Evolutionary conservation across 2,113 vertebrate genomes (phyloP).

Genomic region (Ondatra zibethicus): DNA sequence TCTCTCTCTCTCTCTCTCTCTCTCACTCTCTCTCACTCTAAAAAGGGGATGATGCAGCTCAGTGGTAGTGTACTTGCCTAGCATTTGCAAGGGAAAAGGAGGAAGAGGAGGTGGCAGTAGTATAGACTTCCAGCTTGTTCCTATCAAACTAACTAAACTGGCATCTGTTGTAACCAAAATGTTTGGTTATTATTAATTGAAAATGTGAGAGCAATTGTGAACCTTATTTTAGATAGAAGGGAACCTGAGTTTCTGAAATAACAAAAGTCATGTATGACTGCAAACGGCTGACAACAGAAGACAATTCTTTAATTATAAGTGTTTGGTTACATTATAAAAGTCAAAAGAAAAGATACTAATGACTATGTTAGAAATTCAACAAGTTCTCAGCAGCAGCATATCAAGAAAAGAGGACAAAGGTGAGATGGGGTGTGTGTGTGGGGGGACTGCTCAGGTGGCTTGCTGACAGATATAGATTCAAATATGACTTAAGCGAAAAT

Average conservation of each 20-base stretch:
- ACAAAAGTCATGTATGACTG: not conserved
- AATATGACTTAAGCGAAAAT: not conserved
- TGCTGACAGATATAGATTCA: not conserved
- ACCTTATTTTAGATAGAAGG: not conserved
- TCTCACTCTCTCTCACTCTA: too few species aligned
- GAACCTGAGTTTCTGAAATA: not conserved
- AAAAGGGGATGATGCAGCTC: not conserved
- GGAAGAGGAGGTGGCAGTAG: not conserved
- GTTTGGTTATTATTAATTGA: not conserved
- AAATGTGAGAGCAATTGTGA: not conserved
- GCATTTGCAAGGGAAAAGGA: not conserved
- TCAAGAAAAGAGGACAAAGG: not conserved
- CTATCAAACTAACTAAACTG: not conserved
- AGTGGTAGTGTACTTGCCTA: not conserved
- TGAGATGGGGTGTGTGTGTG: not conserved
- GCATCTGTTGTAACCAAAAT: not conserved
- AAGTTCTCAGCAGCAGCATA: not conserved
- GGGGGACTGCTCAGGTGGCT: not conserved
- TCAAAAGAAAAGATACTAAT: not conserved
- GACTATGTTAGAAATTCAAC: not conserved
- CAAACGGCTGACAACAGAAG: not conserved
- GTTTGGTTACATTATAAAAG: not conserved
- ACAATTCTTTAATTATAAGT: conserved; percentile 8
- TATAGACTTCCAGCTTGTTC: not conserved
- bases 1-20: too few species aligned